Conservation (phyloP, 2,113 vertebrate genomes). For the Corythornis madagascariensis region DNA sequence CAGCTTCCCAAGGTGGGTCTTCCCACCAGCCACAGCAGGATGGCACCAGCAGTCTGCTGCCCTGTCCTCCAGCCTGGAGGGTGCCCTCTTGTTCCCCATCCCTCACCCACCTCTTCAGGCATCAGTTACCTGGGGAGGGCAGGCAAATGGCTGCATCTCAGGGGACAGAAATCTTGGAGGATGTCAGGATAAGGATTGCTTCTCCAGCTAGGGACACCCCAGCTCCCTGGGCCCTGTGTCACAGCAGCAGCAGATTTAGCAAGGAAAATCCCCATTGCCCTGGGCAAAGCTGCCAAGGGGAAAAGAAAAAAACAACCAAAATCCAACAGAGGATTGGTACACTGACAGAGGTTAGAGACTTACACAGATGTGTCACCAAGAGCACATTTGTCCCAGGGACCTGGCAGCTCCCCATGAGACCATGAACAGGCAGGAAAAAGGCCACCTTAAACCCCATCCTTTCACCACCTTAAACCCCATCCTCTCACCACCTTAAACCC, state of each 20-base stretch:
- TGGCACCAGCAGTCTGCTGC: background rate
- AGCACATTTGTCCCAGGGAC: rapidly evolving
- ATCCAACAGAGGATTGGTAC: background rate
- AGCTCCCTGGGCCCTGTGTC: background rate
- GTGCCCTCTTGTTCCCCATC: background rate
- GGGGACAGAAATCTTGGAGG: background rate
- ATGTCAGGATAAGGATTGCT: background rate
- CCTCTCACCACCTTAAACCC: too few relatives aligned
- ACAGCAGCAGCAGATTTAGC: background rate
- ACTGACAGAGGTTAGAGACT: background rate
- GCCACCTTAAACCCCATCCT: background rate
- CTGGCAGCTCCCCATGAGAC: rapidly evolving
- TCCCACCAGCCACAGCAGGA: rapidly evolving
- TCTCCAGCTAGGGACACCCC: rapidly evolving
- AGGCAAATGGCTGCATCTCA: background rate
- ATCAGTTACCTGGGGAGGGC: background rate
- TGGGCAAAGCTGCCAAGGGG: background rate
- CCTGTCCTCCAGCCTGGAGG: rapidly evolving
- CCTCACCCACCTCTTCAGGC: background rate
- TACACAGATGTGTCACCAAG: background rate
- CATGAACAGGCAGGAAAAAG: background rate
- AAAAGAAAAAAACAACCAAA: background rate
- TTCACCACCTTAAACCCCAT: background rate
- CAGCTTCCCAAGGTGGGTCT: background rate
- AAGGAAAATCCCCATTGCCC: background rate